A percentile compares a stretch with the other conserved stretches of the same genome.
Evolutionary conservation across 2,888 invertebrate species (phyloP).

Genomic region (Clanis bilineata): DNA sequence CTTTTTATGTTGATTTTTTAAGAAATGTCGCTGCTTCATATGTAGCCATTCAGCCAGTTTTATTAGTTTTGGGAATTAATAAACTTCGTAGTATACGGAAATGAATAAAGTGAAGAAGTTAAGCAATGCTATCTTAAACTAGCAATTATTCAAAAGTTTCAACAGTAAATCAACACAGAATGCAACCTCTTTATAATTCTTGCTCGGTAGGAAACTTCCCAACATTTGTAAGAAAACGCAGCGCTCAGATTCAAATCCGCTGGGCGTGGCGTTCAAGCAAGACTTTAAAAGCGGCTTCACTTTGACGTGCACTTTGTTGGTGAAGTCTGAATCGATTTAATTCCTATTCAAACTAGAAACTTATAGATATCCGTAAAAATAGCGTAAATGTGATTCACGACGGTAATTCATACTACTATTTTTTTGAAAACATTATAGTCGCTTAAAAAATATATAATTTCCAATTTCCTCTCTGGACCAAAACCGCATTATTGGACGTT

Average conservation of each 20-base stretch:
- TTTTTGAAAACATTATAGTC: too few species aligned
- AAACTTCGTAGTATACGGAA: neutral
- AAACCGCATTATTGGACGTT: too few species aligned
- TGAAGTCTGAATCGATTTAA: neutral
- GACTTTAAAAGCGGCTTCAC: neutral
- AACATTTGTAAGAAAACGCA: neutral
- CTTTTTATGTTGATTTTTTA: too few species aligned
- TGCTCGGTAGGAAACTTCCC: neutral
- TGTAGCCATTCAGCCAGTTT: too few species aligned
- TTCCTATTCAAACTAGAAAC: too few species aligned
- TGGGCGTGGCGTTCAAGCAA: neutral
- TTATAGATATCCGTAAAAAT: too few species aligned
- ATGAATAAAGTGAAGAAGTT: neutral
- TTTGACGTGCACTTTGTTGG: neutral
- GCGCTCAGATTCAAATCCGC: neutral
- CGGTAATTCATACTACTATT: too few species aligned
- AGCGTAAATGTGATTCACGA: too few species aligned
- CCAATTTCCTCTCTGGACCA: too few species aligned
- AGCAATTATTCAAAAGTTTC: neutral
- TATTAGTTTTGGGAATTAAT: too few species aligned
- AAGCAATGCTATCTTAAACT: neutral
- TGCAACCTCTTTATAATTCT: neutral
- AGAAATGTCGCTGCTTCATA: too few species aligned
- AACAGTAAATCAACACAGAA: neutral
- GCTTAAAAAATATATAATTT: too few species aligned